Conservation (phyloP, 2,888 invertebrate species). For the Agriopis leucophaearia region DNA sequence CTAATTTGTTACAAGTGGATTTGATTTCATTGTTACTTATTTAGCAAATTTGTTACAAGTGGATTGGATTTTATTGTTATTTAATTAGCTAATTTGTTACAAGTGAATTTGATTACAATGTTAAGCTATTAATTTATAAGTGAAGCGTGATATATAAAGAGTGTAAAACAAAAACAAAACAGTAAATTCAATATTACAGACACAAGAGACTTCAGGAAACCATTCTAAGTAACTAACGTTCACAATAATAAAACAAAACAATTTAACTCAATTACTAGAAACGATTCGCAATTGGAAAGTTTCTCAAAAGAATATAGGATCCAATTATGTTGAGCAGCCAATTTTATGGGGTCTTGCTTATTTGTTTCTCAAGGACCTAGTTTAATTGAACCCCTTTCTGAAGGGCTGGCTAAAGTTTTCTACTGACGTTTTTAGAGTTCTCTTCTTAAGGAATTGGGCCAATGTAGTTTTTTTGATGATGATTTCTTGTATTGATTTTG, state of each 20-base stretch:
- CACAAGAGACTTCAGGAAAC: background rate
- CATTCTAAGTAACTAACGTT: background rate
- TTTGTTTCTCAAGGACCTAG: constrained; percentile 65
- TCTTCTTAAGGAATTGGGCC: background rate
- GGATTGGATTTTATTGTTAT: too few relatives aligned
- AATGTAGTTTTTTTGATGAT: background rate
- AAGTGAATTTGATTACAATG: too few relatives aligned
- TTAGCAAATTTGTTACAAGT: too few relatives aligned
- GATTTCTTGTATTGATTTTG: too few relatives aligned
- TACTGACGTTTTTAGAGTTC: constrained; percentile 38
- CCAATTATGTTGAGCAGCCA: constrained; percentile 73
- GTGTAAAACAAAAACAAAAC: too few relatives aligned
- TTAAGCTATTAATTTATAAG: too few relatives aligned
- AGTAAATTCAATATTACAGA: background rate
- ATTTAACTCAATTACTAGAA: constrained; percentile 45
- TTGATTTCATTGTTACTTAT: too few relatives aligned
- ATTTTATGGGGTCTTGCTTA: constrained; percentile 66
- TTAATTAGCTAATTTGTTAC: too few relatives aligned
- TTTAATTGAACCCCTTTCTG: constrained; percentile 65
- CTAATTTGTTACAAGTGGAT: too few relatives aligned
- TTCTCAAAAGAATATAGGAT: constrained; percentile 62
- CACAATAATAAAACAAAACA: constrained; percentile 27
- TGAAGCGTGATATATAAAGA: too few relatives aligned
- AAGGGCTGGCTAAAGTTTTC: constrained; percentile 36
- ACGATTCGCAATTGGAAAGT: constrained; percentile 60